Base-by-base conservation (phyloP, 2,888 invertebrate genomes). In the Drosophila neoperkinsi region DNA sequence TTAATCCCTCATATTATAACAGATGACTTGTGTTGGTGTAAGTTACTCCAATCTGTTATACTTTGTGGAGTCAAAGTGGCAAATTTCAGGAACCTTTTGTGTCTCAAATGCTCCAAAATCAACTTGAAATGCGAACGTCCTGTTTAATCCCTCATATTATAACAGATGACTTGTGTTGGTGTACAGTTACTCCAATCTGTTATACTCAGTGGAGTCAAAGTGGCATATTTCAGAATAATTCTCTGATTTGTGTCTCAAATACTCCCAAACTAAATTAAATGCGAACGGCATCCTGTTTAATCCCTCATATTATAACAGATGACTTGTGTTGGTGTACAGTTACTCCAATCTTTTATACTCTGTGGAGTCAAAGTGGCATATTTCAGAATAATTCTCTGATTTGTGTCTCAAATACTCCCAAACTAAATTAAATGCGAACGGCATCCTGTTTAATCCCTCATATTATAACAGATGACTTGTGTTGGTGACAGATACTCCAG, bases 321-420 rank as follows among this genome's bases (percentile, higher is more conserved):
- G 81, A 84, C 77, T 81, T 77, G 55, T 73, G 76, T 79, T 78
- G 56, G 80, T 61, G 63, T 58, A 82, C 74, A 75, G 0, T 18
- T 1, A 0, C 0, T 3, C 7, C 0, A 9, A 21, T 41, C 33
- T 77, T 41, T 56, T 63, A 51, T 53, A 57, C 16, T 16, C 34
- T 9, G 9, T 55, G 83, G 85, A 84, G 87, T 66, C 60, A 79
- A 88, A 86, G 83, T 86, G 81, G 75, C 81, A 79, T 79, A 69
- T 51, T 28, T 28, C 25, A 28, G 25, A 3, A 28, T 28, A 28
- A 28, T 28, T 28, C 28, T 28, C 4, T 4, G 53, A 68, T 67
- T 52, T 76, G 70, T 88, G 83, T 88, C 83, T 87, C 81, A 82
- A 78, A 79, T 51, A 31, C 83, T 89, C 83, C 82, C 3, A 82